Percentiles rank a stretch among this genome's conserved stretches.
Evolutionary conservation across 2,888 invertebrate species (phyloP).

Genomic region (Heliconius sara): DNA sequence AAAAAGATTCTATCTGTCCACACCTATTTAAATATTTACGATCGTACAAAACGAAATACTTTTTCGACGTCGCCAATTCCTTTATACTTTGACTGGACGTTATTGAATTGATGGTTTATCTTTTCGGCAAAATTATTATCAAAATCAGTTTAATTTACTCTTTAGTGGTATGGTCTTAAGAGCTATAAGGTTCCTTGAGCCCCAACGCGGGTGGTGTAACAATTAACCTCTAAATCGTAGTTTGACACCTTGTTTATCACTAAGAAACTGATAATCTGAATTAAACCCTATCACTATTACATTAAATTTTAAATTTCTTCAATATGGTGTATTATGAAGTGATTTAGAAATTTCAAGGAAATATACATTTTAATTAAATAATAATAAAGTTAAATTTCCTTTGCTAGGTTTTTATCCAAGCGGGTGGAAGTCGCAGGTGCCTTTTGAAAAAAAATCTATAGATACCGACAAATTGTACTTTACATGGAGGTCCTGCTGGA

Average conservation of each 20-base stretch:
- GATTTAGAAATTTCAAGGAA: background rate
- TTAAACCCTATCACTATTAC: conserved; percentile 27
- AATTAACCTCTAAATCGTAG: conserved; percentile 72
- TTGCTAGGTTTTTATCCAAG: conserved; percentile 53
- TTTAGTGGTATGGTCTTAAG: conserved; percentile 48
- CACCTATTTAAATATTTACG: conserved; percentile 26
- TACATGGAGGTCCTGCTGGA: conserved; percentile 61
- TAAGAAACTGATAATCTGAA: conserved; percentile 39
- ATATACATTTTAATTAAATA: fast-evolving
- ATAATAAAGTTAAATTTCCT: background rate
- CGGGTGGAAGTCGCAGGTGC: conserved; percentile 58
- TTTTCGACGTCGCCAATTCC: conserved; percentile 37
- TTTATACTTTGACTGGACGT: conserved; percentile 39
- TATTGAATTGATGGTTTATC: conserved; percentile 44
- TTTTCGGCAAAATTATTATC: conserved; percentile 34
- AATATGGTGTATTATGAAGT: background rate
- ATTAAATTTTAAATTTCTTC: conserved; percentile 42
- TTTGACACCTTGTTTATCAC: conserved; percentile 65
- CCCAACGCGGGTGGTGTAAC: conserved; percentile 65
- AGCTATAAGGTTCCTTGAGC: conserved; percentile 28
- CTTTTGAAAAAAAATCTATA: conserved; percentile 66
- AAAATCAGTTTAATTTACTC: conserved; percentile 14
- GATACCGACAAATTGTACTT: conserved; percentile 62
- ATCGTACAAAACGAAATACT: conserved; percentile 41
- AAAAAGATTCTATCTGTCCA: background rate